Evolutionary conservation across 2,113 vertebrate species (phyloP).

Genomic region (Panurus biarmicus): DNA sequence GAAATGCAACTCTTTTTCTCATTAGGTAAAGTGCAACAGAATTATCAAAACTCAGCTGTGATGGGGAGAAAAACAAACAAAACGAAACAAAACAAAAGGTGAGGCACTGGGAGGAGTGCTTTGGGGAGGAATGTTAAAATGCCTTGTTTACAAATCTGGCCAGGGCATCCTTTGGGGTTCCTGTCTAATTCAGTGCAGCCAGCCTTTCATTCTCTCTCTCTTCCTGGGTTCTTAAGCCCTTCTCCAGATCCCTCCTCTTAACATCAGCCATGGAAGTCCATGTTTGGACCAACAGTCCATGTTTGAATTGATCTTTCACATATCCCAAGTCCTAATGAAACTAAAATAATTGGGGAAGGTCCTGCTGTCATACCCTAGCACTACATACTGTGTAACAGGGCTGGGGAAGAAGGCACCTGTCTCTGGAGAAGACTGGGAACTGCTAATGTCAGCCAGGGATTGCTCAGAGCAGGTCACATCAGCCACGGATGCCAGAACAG

Average conservation of each 20-base stretch:
- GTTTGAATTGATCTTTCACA: neutral
- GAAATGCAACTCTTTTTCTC: neutral
- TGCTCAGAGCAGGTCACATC: neutral
- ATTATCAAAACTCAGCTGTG: neutral
- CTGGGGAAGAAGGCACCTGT: neutral
- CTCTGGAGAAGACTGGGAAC: neutral
- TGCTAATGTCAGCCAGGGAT: neutral
- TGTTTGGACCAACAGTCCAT: neutral
- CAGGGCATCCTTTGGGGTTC: neutral
- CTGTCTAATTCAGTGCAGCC: neutral
- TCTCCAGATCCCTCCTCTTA: neutral
- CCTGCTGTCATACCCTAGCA: neutral
- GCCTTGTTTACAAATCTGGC: neutral
- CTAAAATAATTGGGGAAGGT: neutral
- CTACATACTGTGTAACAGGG: neutral
- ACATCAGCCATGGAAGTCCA: neutral
- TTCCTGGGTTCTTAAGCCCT: neutral
- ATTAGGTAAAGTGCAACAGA: neutral
- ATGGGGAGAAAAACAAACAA: neutral
- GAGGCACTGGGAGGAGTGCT: neutral
- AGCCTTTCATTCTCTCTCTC: neutral
- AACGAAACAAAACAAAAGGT: neutral
- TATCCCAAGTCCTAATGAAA: neutral
- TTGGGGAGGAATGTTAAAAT: neutral
- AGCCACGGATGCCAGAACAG: accelerated